phyloP scores from a whole-genome alignment of 2,113 vertebrate species.

The Heterocephalus glaber region DNA sequence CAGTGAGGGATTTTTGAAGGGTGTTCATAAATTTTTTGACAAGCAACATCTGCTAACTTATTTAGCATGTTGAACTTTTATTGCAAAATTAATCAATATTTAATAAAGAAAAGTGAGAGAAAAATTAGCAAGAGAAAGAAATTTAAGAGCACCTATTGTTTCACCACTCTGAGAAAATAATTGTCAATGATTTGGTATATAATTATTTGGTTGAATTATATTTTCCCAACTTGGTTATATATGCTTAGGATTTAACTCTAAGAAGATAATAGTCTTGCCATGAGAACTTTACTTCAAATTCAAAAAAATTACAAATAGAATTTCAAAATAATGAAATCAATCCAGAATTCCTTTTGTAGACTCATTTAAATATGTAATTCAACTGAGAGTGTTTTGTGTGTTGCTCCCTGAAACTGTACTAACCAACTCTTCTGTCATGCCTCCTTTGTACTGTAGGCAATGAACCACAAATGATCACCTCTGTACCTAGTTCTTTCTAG shows the following conservation, averaged over 20 bases:
- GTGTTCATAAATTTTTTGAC: not conserved
- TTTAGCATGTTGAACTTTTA: not conserved
- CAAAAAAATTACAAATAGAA: conserved; percentile 46
- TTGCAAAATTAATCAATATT: not conserved
- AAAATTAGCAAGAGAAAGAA: conserved; percentile 37
- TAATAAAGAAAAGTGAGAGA: conserved; percentile 3
- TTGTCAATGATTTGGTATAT: not conserved
- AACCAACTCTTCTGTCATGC: conserved; percentile 49
- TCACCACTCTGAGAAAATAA: not conserved
- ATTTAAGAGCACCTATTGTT: not conserved
- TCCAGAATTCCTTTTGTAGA: not conserved
- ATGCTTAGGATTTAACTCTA: conserved; percentile 31
- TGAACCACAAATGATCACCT: conserved; percentile 72
- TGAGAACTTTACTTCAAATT: conserved; percentile 54
- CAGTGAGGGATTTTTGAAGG: conserved; percentile 4
- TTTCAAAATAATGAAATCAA: conserved; percentile 33
- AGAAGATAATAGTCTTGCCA: not conserved
- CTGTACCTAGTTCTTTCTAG: conserved; percentile 62
- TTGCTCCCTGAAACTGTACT: conserved; percentile 16
- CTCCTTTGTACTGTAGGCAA: conserved; percentile 53
- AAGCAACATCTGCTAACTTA: conserved; percentile 2
- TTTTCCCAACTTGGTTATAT: conserved; percentile 1
- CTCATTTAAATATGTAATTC: conserved; percentile 45
- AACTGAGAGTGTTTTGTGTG: not conserved
- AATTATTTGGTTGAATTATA: not conserved